phyloP scores from a whole-genome alignment of 2,888 invertebrate species.

The Platycheirus rosarum region DNA sequence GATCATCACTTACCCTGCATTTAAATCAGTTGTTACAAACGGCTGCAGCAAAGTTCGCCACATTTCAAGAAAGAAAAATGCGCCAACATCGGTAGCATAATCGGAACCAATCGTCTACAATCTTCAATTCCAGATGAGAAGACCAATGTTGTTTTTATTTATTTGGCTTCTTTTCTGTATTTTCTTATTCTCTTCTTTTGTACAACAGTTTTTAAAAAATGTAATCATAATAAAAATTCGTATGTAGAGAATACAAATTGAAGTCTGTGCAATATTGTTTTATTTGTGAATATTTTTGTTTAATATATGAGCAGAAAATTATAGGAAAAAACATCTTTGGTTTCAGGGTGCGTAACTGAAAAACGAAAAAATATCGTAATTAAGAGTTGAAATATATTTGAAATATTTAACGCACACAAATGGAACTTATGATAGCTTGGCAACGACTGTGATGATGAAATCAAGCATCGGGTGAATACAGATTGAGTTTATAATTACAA shows the following conservation, averaged over 20 bases:
- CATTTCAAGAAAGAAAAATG: conserved; percentile 91
- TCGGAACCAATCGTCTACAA: conserved; percentile 40
- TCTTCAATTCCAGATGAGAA: conserved; percentile 52
- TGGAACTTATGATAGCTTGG: too few relatives aligned
- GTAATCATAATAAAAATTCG: conserved; percentile 38
- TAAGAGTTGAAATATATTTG: too few relatives aligned
- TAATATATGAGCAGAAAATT: too few relatives aligned
- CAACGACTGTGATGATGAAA: too few relatives aligned
- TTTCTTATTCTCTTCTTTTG: conserved; percentile 53
- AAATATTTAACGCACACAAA: too few relatives aligned
- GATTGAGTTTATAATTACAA: too few relatives aligned
- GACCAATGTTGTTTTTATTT: conserved; percentile 32
- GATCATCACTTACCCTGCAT: conserved; percentile 91
- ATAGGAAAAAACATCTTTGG: too few relatives aligned
- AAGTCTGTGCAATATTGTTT: conserved; percentile 17
- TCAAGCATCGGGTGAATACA: too few relatives aligned
- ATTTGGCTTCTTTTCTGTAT: conserved; percentile 23
- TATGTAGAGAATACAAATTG: conserved; percentile 51
- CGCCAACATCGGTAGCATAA: conserved; percentile 82
- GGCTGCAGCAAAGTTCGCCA: conserved; percentile 92
- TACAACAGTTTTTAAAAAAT: too few relatives aligned
- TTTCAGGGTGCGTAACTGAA: too few relatives aligned
- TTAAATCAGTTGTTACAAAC: conserved; percentile 93
- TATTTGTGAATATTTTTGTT: too few relatives aligned
- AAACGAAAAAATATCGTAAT: too few relatives aligned